phyloP scores from a whole-genome alignment of 2,888 invertebrate genomes.

The Latrodectus elegans region DNA sequence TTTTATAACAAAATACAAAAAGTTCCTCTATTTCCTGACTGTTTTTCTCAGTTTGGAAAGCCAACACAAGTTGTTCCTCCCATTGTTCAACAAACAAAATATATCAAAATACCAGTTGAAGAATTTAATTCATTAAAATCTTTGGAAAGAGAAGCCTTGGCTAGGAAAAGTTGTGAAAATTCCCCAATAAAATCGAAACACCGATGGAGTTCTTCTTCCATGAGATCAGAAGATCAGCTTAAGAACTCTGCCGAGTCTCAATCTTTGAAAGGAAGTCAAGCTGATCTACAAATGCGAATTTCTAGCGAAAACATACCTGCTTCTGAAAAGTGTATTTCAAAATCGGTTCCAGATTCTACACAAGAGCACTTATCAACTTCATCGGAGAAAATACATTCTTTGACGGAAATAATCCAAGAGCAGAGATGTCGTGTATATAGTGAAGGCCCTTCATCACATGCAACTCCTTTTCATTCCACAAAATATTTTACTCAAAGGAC shows the following conservation, averaged over 20 bases:
- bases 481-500: constrained; percentile 52
- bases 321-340: constrained; percentile 29
- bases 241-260: constrained; percentile 35
- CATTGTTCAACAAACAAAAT: constrained; percentile 46
- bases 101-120: constrained; percentile 22
- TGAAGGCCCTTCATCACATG: constrained; percentile 49
- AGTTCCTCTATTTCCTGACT: constrained; percentile 66
- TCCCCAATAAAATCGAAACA: constrained; percentile 41
- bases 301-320: constrained; percentile 31
- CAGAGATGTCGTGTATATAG: constrained; percentile 61
- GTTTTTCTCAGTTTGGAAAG: constrained; percentile 62
- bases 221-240: constrained; percentile 9
- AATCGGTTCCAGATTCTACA: constrained; percentile 1
- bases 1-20: constrained; percentile 67
- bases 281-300: background rate
- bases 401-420: constrained; percentile 60
- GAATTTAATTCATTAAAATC: constrained; percentile 48
- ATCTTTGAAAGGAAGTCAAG: constrained; percentile 7
- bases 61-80: constrained; percentile 69
- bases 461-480: constrained; percentile 47
- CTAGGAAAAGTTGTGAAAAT: constrained; percentile 34
- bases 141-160: constrained; percentile 15
- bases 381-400: constrained; percentile 40
- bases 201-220: constrained; percentile 54
- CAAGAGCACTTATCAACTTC: constrained; percentile 20